Evolutionary conservation across 1,140 invertebrate genomes (phyloP), one percentile per base, ranked within the genome.

Genomic region (Epicauta chinensis): DNA sequence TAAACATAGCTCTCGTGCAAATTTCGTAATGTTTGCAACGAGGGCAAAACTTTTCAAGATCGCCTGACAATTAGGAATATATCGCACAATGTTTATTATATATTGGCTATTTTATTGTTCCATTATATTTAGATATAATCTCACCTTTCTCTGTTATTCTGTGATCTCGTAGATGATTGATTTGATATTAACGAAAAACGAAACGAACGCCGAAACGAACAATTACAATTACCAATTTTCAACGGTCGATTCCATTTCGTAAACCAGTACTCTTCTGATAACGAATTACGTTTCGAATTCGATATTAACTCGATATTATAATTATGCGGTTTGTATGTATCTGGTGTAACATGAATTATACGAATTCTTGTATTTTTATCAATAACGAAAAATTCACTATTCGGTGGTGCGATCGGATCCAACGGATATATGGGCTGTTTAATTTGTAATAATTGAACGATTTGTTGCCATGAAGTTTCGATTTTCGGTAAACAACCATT

Each of bases 221-320:
- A 70, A 46, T 59, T 69, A 55, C 68, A 70, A 34, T 40, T 56
- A n/a, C 56, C 58, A 32, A 55, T 53, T 53, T 58, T 62, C 13
- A 67, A 40, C 1, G 66, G 66, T 56, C 61, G 63, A 46, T 61
- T 68, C 60, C 65, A 66, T 53, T 63, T 60, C n/a, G 62, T 68
- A 51, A 70, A 70, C 68, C 68, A 70, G 47, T 70, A 70, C 45
- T 70, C 68, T 53, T 68, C 68, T 11, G 64, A 61, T 17, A 69
- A 41, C 0, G 65, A 67, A 55, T 56, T 60, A 23, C 64, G 40
- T 40, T 59, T 68, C 14, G 48, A 57, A 35, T 35, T 40, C 32
- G 37, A 12, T 11, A 55, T 49, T 11, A 46, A 31, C 43, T 58
- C 51, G 29, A 38, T 35, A 23, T 31, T 38, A 34, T 60, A 31